Evolutionary conservation across 1,140 invertebrate species (phyloP).

Genomic region (Aphis gossypii): DNA sequence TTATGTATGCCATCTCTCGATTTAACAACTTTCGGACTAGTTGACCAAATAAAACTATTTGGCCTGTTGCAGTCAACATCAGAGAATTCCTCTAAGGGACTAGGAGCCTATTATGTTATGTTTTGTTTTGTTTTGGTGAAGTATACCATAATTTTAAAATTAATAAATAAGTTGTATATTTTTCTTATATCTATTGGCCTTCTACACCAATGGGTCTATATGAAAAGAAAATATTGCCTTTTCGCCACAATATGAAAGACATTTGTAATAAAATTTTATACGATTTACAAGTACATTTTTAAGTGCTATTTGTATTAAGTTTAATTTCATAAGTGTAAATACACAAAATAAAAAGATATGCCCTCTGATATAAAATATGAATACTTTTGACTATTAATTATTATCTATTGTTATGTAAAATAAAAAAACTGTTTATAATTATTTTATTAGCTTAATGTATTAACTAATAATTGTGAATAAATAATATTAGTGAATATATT

Average conservation of each 20-base stretch:
- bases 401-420: neutral
- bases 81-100: neutral
- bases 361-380: neutral
- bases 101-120: neutral
- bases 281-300: neutral
- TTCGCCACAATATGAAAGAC: neutral
- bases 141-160: constrained; percentile 36
- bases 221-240: neutral
- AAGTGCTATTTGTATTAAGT: neutral
- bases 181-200: neutral
- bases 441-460: neutral
- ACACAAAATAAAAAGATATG: neutral
- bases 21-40: constrained; percentile 16
- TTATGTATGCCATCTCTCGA: constrained; percentile 33
- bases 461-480: neutral
- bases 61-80: neutral
- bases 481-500: neutral
- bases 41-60: constrained; percentile 46
- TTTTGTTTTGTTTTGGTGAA: constrained; percentile 49
- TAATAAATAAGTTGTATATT: constrained; percentile 26
- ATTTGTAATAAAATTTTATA: constrained; percentile 25
- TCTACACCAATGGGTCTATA: neutral
- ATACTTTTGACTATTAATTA: neutral
- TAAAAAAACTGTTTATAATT: neutral
- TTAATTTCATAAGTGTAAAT: constrained; percentile 10